Evolutionary conservation across 2,797 vertebrate species (phyloP).

Genomic region (Erpetoichthys calabaricus): DNA sequence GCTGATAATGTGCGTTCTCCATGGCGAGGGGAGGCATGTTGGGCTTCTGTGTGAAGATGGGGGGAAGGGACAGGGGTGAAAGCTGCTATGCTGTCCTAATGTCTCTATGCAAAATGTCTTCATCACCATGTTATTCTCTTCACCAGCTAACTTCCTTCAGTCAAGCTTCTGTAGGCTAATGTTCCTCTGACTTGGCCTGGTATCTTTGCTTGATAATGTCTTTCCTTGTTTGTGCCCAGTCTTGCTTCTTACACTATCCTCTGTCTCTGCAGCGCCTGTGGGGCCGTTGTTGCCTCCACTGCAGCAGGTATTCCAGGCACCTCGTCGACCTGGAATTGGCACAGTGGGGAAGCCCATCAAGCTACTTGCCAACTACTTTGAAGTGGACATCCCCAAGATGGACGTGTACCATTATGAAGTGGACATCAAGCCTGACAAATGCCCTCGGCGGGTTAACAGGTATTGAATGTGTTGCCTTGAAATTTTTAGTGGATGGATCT

Average conservation of each 20-base stretch:
- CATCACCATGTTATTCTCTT: slow-evolving; percentile 8
- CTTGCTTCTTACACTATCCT: not conserved
- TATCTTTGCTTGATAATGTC: not conserved
- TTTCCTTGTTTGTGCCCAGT: not conserved
- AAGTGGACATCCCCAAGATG: slow-evolving; percentile 98
- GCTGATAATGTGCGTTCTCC: slow-evolving; percentile 63
- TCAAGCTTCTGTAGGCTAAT: not conserved
- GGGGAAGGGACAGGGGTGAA: slow-evolving; percentile 34
- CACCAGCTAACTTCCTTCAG: not conserved
- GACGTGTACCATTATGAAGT: slow-evolving; percentile 97
- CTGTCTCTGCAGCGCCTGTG: slow-evolving; percentile 47
- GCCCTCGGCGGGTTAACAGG: slow-evolving; percentile 96
- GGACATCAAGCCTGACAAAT: slow-evolving; percentile 98
- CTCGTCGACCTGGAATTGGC: slow-evolving; percentile 89
- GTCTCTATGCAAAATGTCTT: not conserved
- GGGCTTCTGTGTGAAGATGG: slow-evolving; percentile 19
- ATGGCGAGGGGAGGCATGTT: slow-evolving; percentile 75
- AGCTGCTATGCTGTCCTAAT: slow-evolving; percentile 1
- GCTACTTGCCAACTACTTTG: slow-evolving; percentile 96
- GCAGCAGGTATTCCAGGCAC: slow-evolving; percentile 97
- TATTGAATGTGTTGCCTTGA: slow-evolving; percentile 40
- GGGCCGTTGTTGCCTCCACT: slow-evolving; percentile 75
- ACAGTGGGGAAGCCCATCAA: slow-evolving; percentile 97
- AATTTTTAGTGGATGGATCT: too few relatives aligned
- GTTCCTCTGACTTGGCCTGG: not conserved